phyloP scores from a whole-genome alignment of 2,113 vertebrate genomes.

The Entomyzon cyanotis region DNA sequence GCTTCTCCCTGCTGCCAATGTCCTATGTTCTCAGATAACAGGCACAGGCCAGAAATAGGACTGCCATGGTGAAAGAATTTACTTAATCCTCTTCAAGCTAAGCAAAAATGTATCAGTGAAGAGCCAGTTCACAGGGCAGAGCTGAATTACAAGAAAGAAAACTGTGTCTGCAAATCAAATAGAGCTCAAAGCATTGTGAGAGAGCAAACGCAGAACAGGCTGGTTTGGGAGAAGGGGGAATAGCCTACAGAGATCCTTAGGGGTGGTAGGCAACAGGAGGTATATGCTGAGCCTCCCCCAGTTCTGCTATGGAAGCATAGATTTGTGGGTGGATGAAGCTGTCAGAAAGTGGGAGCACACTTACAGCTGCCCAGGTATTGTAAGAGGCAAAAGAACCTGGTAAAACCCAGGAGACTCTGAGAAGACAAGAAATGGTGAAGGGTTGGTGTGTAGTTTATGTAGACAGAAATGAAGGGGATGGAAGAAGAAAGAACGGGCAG shows the following conservation, averaged over 20 bases:
- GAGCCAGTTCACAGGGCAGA: conserved; percentile 33
- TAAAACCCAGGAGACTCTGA: background rate
- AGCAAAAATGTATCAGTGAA: conserved; percentile 41
- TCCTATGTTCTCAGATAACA: conserved; percentile 62
- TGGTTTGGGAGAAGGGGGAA: background rate
- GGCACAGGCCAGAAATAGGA: conserved; percentile 57
- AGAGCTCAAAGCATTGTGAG: background rate
- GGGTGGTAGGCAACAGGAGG: background rate
- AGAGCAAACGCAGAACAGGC: background rate
- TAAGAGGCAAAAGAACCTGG: background rate
- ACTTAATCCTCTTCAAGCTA: conserved; percentile 51
- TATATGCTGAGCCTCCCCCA: background rate
- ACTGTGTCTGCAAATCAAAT: conserved; percentile 44
- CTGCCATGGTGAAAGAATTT: conserved; percentile 40
- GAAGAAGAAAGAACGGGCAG: background rate
- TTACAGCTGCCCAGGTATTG: background rate
- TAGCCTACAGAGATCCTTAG: background rate
- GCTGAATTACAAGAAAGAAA: conserved; percentile 19
- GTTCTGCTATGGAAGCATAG: background rate
- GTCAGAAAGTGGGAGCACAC: background rate
- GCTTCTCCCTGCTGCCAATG: background rate
- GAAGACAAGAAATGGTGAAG: background rate
- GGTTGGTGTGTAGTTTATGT: background rate
- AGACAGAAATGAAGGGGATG: background rate
- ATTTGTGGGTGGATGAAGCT: background rate